These are phyloP conservation scores for Anoplius nigerrimus DNA, from an alignment of 2,888 invertebrate species.

Conservation along the genomic window DNA sequence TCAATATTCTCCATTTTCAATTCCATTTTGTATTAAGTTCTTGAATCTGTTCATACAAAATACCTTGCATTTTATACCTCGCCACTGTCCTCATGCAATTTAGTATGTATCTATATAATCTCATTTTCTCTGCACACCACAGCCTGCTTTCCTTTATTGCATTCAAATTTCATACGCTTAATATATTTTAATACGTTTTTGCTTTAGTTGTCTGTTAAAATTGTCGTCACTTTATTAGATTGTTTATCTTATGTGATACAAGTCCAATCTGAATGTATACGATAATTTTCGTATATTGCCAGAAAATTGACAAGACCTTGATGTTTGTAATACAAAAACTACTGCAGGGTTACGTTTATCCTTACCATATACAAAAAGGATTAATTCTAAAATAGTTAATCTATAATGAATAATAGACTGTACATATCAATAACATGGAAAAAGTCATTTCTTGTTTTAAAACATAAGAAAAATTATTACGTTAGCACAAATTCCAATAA, in stretches of 20 bases:
- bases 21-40: no score
- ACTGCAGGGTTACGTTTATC: slow-evolving; percentile 47
- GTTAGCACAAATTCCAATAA: slow-evolving; percentile 51
- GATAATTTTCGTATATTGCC: slow-evolving; percentile 35
- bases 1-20: no score
- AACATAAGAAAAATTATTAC: slow-evolving; percentile 55
- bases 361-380: slow-evolving; percentile 57
- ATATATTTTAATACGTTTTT: no score
- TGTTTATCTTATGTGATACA: slow-evolving; percentile 41
- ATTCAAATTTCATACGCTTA: no score
- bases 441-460: slow-evolving; percentile 41
- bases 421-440: slow-evolving; percentile 44
- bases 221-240: slow-evolving; percentile 40
- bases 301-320: slow-evolving; percentile 52
- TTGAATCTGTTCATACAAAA: background rate
- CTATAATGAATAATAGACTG: slow-evolving; percentile 50
- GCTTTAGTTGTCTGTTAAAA: no score
- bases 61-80: slow-evolving; percentile 7
- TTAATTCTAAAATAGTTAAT: slow-evolving; percentile 50
- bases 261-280: slow-evolving; percentile 45
- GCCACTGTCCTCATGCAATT: background rate
- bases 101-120: slow-evolving; percentile 9
- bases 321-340: slow-evolving; percentile 58
- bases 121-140: slow-evolving; percentile 5
- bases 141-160: slow-evolving; percentile 7